Evolutionary conservation across 2,797 vertebrate genomes (phyloP), one percentile per base, ranked within the genome.

Genomic region (Silurus aristotelis): DNA sequence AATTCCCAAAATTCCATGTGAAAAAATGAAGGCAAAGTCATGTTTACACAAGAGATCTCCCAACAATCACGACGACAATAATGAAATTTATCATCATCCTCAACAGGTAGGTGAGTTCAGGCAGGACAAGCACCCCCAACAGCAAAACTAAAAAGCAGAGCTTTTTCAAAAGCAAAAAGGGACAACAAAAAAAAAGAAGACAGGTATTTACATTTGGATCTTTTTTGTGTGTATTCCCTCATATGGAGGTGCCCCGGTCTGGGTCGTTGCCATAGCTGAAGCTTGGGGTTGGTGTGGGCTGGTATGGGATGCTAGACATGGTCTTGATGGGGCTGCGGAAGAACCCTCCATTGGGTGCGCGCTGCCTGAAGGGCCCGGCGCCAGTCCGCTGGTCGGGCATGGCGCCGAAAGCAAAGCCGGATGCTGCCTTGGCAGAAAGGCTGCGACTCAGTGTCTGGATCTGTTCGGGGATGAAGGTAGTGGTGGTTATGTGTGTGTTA

Each of bases 381-480:
- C 97, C 98, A 97, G 97, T 99, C 95, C 98, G 97, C 95, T 98
- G 98, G 92, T 99, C 98, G 38, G 97, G 98, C 91, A 98, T 93
- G 15, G 94, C 94, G 70, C 98, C 97, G 61, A 99, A 99, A 90
- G 97, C 96, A 91, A 99, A 99, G 84, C 98, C 98, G 48, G 97
- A 97, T 72, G 97, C 97, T 5, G 98, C 97, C 95, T 99, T 99
- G 92, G 98, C 97, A 25, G 98, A 99, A 86, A 99, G 96, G 87
- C 95, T 99, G 92, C 98, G 98, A 94, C 98, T 99, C 91, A 99
- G 97, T 95, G 98, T 99, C 95, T 99, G 98, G 96, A 99, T 99
- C 96, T 99, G 98, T 93, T 99, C 98, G 31, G 98, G 98, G 94
- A 99, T 99, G 95, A 99, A 99, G 93, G 98, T 99, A 90, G 98